These are phyloP conservation scores for Parotocinclus haroldoi DNA, from an alignment of 2,797 vertebrate genomes.

Conservation along the genomic window DNA sequence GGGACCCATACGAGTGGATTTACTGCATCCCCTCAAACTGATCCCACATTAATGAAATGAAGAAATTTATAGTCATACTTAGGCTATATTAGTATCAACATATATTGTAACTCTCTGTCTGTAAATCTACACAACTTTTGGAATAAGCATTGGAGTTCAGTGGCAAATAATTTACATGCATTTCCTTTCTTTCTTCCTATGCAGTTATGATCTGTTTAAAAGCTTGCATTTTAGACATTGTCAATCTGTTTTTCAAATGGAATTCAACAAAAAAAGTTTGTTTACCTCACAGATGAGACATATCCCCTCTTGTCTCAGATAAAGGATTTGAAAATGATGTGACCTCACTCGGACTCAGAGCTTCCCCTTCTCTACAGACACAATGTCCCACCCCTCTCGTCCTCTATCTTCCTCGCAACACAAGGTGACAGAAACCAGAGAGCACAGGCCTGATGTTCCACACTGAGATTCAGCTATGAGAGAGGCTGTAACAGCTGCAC, in stretches of 20 bases:
- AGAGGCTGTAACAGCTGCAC: constrained; percentile 26
- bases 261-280: background rate
- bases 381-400: background rate
- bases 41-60: background rate
- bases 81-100: too few relatives aligned
- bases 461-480: constrained; percentile 18
- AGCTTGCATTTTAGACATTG: background rate
- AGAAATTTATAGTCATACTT: too few relatives aligned
- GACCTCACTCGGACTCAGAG: constrained; percentile 16
- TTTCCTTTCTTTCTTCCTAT: too few relatives aligned
- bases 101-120: too few relatives aligned
- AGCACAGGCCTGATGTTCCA: constrained; percentile 14
- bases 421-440: constrained; percentile 33
- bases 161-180: background rate
- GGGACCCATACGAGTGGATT: constrained; percentile 8
- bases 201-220: too few relatives aligned
- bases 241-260: background rate
- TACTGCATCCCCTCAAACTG: constrained; percentile 28
- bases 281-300: constrained; percentile 25
- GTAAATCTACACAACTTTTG: too few relatives aligned
- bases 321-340: background rate
- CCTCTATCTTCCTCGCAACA: constrained; percentile 18
- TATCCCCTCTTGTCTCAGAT: constrained; percentile 7
- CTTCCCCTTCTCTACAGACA: constrained; percentile 5
- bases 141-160: background rate